A percentile compares a stretch with the other conserved stretches of the same genome.
Evolutionary conservation across 2,113 vertebrate genomes (phyloP).

Genomic region (Ramphastos sulfuratus): DNA sequence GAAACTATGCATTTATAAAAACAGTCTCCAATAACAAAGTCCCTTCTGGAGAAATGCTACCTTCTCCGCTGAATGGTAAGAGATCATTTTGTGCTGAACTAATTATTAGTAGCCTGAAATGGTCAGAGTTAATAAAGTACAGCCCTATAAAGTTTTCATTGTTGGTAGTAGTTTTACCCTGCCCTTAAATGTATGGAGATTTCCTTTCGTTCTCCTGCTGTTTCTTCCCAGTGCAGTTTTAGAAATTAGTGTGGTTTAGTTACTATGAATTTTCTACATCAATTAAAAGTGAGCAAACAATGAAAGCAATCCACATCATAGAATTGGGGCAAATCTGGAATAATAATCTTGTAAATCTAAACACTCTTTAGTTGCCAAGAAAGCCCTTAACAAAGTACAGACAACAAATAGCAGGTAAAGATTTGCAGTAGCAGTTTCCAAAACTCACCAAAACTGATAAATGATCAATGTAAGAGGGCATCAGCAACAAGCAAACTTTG

Average conservation of each 20-base stretch:
- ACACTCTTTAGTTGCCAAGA: not conserved
- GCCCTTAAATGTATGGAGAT: not conserved
- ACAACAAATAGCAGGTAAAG: not conserved
- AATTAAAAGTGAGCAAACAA: not conserved
- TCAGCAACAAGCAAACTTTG: not conserved
- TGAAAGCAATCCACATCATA: not conserved
- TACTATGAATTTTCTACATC: not conserved
- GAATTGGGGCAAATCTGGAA: not conserved
- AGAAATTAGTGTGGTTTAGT: not conserved
- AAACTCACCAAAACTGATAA: not conserved
- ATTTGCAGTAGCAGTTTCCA: not conserved
- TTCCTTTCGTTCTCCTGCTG: not conserved
- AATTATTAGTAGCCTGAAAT: slow-evolving; percentile 45
- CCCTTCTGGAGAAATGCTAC: slow-evolving; percentile 41
- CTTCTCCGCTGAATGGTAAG: slow-evolving; percentile 18
- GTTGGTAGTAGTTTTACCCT: not conserved
- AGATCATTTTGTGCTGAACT: slow-evolving; percentile 17
- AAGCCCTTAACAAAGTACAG: not conserved
- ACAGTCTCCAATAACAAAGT: slow-evolving; percentile 23
- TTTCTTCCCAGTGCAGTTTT: not conserved
- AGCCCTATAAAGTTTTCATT: slow-evolving; percentile 36
- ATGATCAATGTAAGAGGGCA: not conserved
- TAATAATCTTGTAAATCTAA: not conserved
- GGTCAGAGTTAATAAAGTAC: slow-evolving; percentile 20
- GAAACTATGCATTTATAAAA: slow-evolving; percentile 61